phyloP scores from a whole-genome alignment of 2,888 invertebrate species.

The Tetragonisca angustula region DNA sequence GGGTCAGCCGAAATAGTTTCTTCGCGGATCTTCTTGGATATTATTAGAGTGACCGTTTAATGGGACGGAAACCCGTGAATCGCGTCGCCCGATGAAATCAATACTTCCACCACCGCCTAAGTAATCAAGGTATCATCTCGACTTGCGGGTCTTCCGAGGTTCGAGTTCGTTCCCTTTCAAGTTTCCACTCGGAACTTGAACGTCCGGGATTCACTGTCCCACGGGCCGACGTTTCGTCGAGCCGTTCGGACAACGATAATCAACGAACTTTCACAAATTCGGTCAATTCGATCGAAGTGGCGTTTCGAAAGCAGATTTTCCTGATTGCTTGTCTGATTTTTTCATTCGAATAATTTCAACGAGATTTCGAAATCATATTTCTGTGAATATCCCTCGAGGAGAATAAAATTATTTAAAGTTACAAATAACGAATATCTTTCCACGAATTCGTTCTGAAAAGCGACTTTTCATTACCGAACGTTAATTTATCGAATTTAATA shows the following conservation, averaged over 20 bases:
- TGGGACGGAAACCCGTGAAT: slow-evolving; percentile 82
- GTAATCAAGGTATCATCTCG: slow-evolving; percentile 84
- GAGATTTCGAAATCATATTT: no score
- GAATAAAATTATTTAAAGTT: no score
- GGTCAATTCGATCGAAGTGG: no score
- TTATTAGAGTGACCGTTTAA: slow-evolving; percentile 69
- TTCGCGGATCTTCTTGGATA: slow-evolving; percentile 52
- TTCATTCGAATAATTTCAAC: no score
- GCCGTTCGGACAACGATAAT: slow-evolving; percentile 33
- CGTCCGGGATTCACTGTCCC: slow-evolving; percentile 28
- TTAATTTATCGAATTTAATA: no score
- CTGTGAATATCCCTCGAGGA: no score
- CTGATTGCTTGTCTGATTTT: no score
- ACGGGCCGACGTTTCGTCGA: slow-evolving; percentile 18
- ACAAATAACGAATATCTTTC: no score
- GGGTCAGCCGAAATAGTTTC: slow-evolving; percentile 31
- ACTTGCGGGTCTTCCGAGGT: slow-evolving; percentile 82
- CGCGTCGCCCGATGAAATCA: slow-evolving; percentile 82
- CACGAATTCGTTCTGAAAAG: no score
- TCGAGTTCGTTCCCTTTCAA: slow-evolving; percentile 76
- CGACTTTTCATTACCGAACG: no score
- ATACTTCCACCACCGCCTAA: slow-evolving; percentile 79
- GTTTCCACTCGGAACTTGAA: slow-evolving; percentile 62
- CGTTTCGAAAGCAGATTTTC: no score
- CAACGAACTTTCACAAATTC: slow-evolving; percentile 13